A percentile compares a stretch with the other conserved stretches of the same genome.
These are phyloP conservation scores for Atethmia centrago DNA, from an alignment of 2,888 invertebrate genomes.

Conservation along the genomic window DNA sequence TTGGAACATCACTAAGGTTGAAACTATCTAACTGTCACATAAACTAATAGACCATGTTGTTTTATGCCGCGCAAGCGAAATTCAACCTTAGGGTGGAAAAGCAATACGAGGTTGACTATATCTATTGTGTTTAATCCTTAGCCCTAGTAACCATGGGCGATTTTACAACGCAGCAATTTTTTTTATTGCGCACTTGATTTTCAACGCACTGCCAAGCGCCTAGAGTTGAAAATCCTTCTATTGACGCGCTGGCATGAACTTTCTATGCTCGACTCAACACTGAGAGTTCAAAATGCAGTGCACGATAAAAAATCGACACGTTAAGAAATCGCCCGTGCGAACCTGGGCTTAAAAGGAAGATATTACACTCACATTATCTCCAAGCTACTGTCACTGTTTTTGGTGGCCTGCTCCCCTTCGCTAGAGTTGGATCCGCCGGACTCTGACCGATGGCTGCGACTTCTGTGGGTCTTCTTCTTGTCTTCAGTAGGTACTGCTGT, in stretches of 20 bases:
- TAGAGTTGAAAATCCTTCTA: not conserved
- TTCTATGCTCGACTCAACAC: not conserved
- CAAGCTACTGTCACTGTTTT: constrained; percentile 94
- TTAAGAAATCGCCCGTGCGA: not conserved
- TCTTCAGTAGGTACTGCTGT: constrained; percentile 76
- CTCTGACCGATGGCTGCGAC: constrained; percentile 91
- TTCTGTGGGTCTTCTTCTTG: constrained; percentile 83
- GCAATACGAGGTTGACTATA: not conserved
- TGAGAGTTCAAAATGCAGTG: not conserved
- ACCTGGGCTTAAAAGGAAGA: not conserved
- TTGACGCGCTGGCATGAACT: not conserved
- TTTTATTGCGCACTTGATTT: not conserved
- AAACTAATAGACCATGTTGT: not conserved
- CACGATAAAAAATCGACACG: not conserved
- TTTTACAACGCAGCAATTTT: too few species aligned
- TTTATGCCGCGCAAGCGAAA: not conserved
- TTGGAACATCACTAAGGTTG: not conserved
- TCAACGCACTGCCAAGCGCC: not conserved
- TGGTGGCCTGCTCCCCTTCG: constrained; percentile 93
- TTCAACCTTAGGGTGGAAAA: not conserved
- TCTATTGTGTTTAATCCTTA: not conserved
- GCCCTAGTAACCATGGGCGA: not conserved
- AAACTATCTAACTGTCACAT: not conserved
- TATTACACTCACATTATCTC: constrained; percentile 92
- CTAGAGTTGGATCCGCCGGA: constrained; percentile 93